Percentiles rank a stretch among this genome's conserved stretches.
Evolutionary conservation across 2,113 vertebrate species (phyloP).

Genomic region (Parus major): DNA sequence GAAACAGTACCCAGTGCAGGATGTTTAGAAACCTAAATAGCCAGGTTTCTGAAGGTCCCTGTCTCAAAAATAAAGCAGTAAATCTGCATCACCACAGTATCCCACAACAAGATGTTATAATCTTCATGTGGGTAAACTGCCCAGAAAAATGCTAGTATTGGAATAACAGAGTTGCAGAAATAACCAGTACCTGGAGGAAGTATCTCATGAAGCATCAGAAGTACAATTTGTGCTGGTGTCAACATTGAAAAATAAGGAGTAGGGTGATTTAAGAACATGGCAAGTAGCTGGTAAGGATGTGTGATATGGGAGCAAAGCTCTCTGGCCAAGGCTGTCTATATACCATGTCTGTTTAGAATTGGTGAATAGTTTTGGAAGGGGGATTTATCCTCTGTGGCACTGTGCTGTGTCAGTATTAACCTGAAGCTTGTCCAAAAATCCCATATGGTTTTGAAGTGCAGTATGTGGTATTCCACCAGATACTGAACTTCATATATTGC

Average conservation of each 20-base stretch:
- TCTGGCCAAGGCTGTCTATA: not conserved
- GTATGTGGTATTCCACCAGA: not conserved
- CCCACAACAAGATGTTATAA: not conserved
- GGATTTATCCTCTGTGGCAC: not conserved
- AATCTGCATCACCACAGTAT: not conserved
- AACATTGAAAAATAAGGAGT: not conserved
- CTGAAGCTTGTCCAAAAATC: not conserved
- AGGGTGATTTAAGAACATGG: not conserved
- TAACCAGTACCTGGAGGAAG: not conserved
- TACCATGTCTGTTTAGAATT: not conserved
- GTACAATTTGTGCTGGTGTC: not conserved
- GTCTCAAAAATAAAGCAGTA: not conserved
- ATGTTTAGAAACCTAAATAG: not conserved
- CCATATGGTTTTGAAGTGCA: not conserved
- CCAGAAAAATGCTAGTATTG: not conserved
- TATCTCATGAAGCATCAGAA: not conserved
- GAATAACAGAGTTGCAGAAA: not conserved
- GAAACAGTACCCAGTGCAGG: not conserved
- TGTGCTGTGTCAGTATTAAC: not conserved
- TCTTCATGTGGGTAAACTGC: not conserved
- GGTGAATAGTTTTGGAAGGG: not conserved
- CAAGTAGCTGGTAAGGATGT: not conserved
- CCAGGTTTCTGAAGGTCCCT: not conserved
- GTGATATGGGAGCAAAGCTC: not conserved
- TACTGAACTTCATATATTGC: not conserved